Conservation (phyloP, 1,140 invertebrate genomes). For the Macrobrachium nipponense region DNA sequence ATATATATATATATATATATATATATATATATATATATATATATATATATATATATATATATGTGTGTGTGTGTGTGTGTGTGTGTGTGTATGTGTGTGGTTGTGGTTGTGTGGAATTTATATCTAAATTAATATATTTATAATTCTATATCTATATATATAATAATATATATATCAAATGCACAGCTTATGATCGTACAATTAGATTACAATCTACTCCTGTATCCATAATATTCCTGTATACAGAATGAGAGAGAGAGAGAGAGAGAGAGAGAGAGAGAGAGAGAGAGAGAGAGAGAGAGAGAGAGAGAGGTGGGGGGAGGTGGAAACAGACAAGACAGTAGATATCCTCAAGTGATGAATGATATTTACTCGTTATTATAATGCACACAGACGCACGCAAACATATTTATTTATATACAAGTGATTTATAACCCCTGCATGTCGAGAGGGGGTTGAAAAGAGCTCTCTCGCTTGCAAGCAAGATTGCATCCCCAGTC, state of each 20-base stretch:
- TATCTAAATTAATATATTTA: no score
- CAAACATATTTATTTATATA: no score
- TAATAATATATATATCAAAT: neutral
- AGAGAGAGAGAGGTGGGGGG: neutral
- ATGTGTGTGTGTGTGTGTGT: neutral
- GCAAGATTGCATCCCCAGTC: no score
- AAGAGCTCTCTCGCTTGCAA: no score
- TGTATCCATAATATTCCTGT: neutral
- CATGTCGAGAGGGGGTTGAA: no score
- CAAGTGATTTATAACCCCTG: no score
- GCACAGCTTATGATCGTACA: no score
- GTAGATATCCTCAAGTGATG: neutral
- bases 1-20: conserved; percentile 1
- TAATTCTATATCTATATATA: neutral
- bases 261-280: neutral
- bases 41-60: neutral
- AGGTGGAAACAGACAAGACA: no score
- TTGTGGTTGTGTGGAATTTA: no score
- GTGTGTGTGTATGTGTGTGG: no score
- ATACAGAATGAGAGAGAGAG: neutral
- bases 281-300: neutral
- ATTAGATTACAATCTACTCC: neutral
- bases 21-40: neutral
- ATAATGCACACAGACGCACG: no score
- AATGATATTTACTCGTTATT: neutral